phyloP scores from a whole-genome alignment of 2,888 invertebrate genomes.

The Thalpophila matura region DNA sequence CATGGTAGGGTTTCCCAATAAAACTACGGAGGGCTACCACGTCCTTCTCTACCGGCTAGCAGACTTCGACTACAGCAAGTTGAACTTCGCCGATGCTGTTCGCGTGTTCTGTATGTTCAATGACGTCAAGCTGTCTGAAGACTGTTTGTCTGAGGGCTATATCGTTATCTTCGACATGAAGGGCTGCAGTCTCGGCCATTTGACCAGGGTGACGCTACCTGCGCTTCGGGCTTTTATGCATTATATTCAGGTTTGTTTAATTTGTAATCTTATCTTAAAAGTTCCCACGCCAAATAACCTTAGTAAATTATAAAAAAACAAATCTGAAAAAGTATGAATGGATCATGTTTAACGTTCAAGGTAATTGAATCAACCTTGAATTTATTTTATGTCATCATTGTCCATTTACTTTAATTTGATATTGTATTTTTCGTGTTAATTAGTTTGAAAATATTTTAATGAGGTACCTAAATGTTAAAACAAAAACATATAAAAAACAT shows the following conservation, averaged over 20 bases:
- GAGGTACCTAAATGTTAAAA: no score
- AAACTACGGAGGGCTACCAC: conserved; percentile 92
- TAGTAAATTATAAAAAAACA: no score
- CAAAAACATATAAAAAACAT: no score
- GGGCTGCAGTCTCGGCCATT: conserved; percentile 92
- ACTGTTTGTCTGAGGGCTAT: conserved; percentile 90
- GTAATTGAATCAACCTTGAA: no score
- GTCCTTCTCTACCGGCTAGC: conserved; percentile 91
- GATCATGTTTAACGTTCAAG: no score
- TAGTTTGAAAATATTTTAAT: no score
- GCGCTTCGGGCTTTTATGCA: conserved; percentile 92
- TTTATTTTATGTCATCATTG: no score
- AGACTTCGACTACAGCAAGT: conserved; percentile 92
- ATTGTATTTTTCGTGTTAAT: no score
- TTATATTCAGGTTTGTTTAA: conserved; percentile 91
- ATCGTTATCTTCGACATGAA: conserved; percentile 93
- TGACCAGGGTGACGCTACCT: conserved; percentile 92
- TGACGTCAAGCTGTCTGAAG: conserved; percentile 92
- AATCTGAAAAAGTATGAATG: no score
- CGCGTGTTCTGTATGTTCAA: conserved; percentile 93
- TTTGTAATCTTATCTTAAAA: no score
- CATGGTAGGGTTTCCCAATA: conserved; percentile 91
- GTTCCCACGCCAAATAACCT: no score
- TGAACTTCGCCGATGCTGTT: conserved; percentile 92
- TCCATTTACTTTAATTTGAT: no score